A percentile compares a stretch with the other conserved stretches of the same genome.
Evolutionary conservation across 2,113 vertebrate genomes (phyloP).

Genomic region (Seriola dumerili): DNA sequence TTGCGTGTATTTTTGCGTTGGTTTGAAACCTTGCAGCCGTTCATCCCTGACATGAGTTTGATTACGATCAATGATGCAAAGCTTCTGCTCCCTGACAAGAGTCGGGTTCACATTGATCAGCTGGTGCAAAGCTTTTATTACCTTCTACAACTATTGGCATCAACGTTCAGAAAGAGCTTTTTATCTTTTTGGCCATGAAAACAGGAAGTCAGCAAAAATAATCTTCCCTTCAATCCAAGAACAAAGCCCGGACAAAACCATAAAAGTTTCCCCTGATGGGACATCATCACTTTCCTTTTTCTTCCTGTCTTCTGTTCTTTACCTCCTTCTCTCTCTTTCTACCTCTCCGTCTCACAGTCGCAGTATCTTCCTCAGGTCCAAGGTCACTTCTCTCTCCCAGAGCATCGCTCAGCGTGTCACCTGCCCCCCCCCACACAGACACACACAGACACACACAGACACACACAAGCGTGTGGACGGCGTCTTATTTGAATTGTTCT

Average conservation of each 20-base stretch:
- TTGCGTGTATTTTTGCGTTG: too few relatives aligned
- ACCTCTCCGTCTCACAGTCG: constrained; percentile 43
- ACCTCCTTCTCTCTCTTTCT: constrained; percentile 1
- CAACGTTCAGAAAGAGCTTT: neutral
- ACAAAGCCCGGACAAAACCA: constrained; percentile 31
- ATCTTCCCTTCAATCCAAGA: neutral
- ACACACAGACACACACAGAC: too few relatives aligned
- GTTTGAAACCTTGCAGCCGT: too few relatives aligned
- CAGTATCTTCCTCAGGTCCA: constrained; percentile 38
- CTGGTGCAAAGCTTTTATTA: neutral
- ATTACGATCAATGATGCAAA: too few relatives aligned
- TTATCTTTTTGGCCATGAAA: constrained; percentile 31
- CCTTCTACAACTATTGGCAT: neutral
- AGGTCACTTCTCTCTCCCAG: constrained; percentile 48
- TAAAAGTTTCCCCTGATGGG: constrained; percentile 63
- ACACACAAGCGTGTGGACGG: neutral
- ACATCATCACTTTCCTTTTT: constrained; percentile 4
- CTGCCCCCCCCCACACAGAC: constrained; percentile 13
- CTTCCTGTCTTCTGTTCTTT: too few relatives aligned
- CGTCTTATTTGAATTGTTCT: constrained; percentile 58
- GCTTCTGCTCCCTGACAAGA: neutral
- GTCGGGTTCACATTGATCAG: neutral
- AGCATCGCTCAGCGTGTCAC: constrained; percentile 61
- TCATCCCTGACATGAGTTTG: too few relatives aligned
- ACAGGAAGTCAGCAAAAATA: neutral